Base-by-base conservation (phyloP, 2,888 invertebrate species). In the Parnassius apollo region DNA sequence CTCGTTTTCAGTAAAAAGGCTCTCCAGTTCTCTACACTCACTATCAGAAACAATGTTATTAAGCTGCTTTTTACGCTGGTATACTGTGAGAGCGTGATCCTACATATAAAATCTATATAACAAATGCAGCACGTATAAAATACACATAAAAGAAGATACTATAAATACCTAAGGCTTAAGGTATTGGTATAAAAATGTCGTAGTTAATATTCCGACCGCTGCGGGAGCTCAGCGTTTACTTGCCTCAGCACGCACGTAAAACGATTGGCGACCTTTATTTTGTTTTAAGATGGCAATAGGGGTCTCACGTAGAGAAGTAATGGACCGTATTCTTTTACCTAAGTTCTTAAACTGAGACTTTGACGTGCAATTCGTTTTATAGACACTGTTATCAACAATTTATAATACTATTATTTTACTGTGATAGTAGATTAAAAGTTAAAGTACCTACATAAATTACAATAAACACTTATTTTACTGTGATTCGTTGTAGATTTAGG, bases 271-370 rank as follows among this genome's bases (percentile, higher is more conserved):
- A 57, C 42, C 48, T 57, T 62, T 62, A 62, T 62, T 62, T 62
- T 62, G 62, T 62, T 62, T 58, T 54, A 62, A 62, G 62, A 57
- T 48, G 57, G 51, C 51, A 18, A 42, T 49, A 46, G 57, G 18
- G 62, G 57, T 53, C 57, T 42, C 62, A 62, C 62, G 62, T 62
- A 62, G 57, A 53, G 57, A 53, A 62, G 62, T 62, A 62, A 62
- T 62, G 62, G 62, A 48, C 62, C 57, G 57, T 62, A 57, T 62
- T 53, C 62, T 53, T 57, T 53, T 42, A 57, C 62, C 62, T 53
- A 42, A 57, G 53, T 55, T 55, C 44, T 56, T 49, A 25, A 49
- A 55, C 50, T 13, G 60, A 55, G 55, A 42, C 60, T 61, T 55
- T 55, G 60, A 61, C 60, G 60, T 61, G 60, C 60, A 61, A 61